Evolutionary conservation across 2,113 vertebrate species (phyloP), one percentile per base, ranked within the genome.

Genomic region (Ophthalmolycus amberensis): DNA sequence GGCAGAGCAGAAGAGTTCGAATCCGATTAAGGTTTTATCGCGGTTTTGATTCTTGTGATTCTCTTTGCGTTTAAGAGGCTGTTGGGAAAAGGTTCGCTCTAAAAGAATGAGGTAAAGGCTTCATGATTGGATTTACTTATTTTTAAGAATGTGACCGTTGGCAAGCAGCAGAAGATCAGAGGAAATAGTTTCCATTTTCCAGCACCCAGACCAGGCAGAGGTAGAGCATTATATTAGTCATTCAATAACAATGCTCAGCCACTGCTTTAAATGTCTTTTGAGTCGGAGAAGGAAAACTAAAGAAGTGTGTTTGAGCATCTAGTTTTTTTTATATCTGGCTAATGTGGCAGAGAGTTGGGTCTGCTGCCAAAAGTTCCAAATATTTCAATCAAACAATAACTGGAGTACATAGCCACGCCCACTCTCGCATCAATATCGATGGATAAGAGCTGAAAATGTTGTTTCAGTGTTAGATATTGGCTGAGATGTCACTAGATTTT

Each of bases 61-160:
- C 0, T 11, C 29, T 5, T 52, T 25, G 5, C 27, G 10, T 56
- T 25, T 25, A 12, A 10, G 34, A 78, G 15, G 37, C 29, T 60
- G 32, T 16, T 3, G 54, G 15, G 6, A 40, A 22, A 66, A 60
- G 42, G 20, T 59, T 10, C 11, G 52, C 20, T 73, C 34, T 27
- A 44, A 71, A 79, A 75, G 69, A 77, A 65, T 46, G 18, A 77
- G 34, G 54, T 44, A 38, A 79, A 75, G 66, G 12, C 2, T 27
- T 70, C 6, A 18, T 46, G 18, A 59, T 60, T 46, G n/a, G 37
- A 44, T 77, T 59, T 25, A 2, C 52, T 63, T 11, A 10, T 25
- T 64, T 82, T 65, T 54, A 44, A 29, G 38, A 58, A 15, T 48
- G 10, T n/a, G 29, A 46, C 48, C 37, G 52, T 62, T 71, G 52